These are phyloP conservation scores for Girardinichthys multiradiatus DNA, from an alignment of 2,113 vertebrate genomes.

Conservation along the genomic window DNA sequence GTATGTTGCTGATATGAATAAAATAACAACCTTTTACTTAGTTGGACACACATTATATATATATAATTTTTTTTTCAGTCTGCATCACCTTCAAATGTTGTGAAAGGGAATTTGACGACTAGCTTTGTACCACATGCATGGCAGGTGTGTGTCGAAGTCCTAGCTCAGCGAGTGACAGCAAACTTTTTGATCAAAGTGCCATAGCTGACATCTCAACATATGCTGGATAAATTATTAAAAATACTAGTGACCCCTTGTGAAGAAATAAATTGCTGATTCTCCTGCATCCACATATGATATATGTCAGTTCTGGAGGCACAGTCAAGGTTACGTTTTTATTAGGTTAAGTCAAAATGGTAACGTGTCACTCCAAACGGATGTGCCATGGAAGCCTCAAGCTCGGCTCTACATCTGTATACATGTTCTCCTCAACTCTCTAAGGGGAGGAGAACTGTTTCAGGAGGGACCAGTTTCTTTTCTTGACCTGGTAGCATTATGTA, in stretches of 20 bases:
- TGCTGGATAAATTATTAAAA: constrained; percentile 83
- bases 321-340: constrained; percentile 76
- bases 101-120: background rate
- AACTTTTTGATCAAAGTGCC: constrained; percentile 76
- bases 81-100: constrained; percentile 6
- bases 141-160: constrained; percentile 58
- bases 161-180: constrained; percentile 73
- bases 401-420: constrained; percentile 52
- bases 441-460: constrained; percentile 22
- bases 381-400: constrained; percentile 47
- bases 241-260: constrained; percentile 82
- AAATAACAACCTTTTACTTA: constrained; percentile 26
- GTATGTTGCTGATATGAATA: constrained; percentile 11
- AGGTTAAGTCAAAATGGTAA: constrained; percentile 70
- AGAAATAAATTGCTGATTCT: constrained; percentile 78
- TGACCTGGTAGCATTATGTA: no score
- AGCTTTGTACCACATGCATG: constrained; percentile 22
- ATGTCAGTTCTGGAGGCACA: constrained; percentile 69
- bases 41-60: background rate
- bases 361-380: constrained; percentile 65
- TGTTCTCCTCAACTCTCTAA: constrained; percentile 22
- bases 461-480: constrained; percentile 21
- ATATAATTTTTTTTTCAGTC: no score
- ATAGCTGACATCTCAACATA: constrained; percentile 79
- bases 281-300: constrained; percentile 65